A percentile compares a stretch with the other conserved stretches of the same genome.
Evolutionary conservation across 2,797 vertebrate genomes (phyloP).

Genomic region (Pseudochirops cupreus): DNA sequence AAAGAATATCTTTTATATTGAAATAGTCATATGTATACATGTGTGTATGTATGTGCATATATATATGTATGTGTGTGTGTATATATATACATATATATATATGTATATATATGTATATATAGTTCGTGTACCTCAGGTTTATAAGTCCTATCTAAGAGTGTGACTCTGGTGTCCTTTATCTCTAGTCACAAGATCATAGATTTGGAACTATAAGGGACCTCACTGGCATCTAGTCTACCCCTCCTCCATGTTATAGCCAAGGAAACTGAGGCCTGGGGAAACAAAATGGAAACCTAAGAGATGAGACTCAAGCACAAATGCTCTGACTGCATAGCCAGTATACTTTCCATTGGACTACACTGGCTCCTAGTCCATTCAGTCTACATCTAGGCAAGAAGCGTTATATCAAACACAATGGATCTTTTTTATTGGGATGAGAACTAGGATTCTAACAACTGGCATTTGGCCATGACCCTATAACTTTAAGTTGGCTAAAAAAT

Average conservation of each 20-base stretch:
- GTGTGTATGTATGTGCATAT: no score
- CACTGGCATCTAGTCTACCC: neutral
- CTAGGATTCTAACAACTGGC: neutral
- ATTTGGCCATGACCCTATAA: neutral
- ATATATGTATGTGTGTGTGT: no score
- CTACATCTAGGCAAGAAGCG: neutral
- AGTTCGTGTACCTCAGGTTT: neutral
- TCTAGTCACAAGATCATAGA: neutral
- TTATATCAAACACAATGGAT: neutral
- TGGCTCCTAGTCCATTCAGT: neutral
- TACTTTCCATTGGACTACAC: neutral
- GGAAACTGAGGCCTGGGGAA: neutral
- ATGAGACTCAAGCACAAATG: neutral
- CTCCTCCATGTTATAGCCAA: neutral
- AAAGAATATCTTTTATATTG: neutral
- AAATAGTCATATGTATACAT: neutral
- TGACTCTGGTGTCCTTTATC: neutral
- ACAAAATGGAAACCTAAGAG: neutral
- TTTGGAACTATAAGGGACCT: neutral
- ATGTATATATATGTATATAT: no score
- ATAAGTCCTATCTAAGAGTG: neutral
- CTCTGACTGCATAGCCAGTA: neutral
- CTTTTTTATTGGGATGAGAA: neutral
- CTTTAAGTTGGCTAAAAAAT: neutral
- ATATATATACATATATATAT: no score